These are phyloP conservation scores for Congeria kusceri DNA, from an alignment of 2,888 invertebrate species.

Conservation along the genomic window DNA sequence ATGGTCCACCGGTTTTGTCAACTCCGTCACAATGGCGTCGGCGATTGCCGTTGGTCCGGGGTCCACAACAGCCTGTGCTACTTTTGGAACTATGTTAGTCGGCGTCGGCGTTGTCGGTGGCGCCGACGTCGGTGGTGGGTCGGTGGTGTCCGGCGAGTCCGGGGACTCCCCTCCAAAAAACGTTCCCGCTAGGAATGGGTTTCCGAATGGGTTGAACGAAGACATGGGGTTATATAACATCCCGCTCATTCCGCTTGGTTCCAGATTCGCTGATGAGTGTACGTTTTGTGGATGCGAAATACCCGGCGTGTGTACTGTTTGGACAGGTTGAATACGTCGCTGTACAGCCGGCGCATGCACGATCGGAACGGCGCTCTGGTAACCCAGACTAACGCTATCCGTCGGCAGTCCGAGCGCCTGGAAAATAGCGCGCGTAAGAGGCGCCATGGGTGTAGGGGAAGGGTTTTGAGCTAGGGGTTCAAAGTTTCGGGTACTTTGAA, in stretches of 20 bases:
- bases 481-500: no score
- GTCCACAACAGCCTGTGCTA: not conserved
- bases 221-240: no score
- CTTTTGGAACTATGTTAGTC: not conserved
- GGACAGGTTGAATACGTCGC: no score
- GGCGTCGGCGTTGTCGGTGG: not conserved
- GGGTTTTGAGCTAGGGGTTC: no score
- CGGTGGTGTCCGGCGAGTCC: not conserved
- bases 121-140: not conserved
- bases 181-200: not conserved
- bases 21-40: not conserved
- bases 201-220: no score
- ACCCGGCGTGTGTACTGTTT: no score
- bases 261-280: no score
- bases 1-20: not conserved
- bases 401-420: constrained; percentile 4
- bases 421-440: not conserved
- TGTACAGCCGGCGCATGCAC: no score
- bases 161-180: constrained; percentile 1
- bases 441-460: not conserved
- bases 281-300: no score
- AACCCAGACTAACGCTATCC: not conserved
- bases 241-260: no score
- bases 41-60: not conserved
- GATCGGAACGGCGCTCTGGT: no score